These are phyloP conservation scores for Scylla paramamosain DNA, from an alignment of 1,140 invertebrate genomes.

Conservation along the genomic window DNA sequence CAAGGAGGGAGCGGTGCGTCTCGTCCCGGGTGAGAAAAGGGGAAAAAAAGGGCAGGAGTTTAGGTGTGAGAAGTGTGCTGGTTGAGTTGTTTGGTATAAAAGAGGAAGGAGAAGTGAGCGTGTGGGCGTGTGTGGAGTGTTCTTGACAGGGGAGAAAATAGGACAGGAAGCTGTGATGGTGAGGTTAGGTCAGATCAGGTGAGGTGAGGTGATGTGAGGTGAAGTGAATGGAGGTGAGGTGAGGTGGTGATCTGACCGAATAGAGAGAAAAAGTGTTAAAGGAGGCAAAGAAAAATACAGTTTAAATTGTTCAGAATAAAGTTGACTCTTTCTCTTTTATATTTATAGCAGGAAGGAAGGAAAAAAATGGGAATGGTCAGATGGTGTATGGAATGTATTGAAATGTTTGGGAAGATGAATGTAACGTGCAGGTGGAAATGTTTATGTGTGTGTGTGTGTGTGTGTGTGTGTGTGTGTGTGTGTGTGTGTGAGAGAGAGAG, in stretches of 20 bases:
- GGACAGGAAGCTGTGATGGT: neutral
- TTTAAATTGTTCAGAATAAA: too few relatives aligned
- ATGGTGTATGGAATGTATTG: neutral
- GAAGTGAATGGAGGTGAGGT: neutral
- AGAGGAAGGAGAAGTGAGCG: neutral
- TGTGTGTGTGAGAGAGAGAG: neutral
- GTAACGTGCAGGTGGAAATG: neutral
- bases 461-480: neutral
- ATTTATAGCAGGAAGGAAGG: too few relatives aligned
- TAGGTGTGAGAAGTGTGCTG: neutral
- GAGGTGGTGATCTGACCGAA: too few relatives aligned
- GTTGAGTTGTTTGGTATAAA: neutral
- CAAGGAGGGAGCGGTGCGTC: neutral
- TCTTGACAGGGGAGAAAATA: neutral
- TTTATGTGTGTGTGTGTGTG: neutral
- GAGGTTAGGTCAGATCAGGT: neutral
- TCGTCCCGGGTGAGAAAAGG: neutral
- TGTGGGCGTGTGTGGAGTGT: neutral
- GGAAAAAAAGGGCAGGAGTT: neutral
- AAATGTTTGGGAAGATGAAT: neutral
- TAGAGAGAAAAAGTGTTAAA: too few relatives aligned
- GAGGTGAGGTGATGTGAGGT: neutral
- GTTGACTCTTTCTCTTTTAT: too few relatives aligned
- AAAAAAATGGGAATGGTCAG: neutral
- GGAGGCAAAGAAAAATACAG: too few relatives aligned